Percentiles rank a stretch among this genome's conserved stretches.
phyloP scores from a whole-genome alignment of 2,113 vertebrate species.

The Nettapus auritus region DNA sequence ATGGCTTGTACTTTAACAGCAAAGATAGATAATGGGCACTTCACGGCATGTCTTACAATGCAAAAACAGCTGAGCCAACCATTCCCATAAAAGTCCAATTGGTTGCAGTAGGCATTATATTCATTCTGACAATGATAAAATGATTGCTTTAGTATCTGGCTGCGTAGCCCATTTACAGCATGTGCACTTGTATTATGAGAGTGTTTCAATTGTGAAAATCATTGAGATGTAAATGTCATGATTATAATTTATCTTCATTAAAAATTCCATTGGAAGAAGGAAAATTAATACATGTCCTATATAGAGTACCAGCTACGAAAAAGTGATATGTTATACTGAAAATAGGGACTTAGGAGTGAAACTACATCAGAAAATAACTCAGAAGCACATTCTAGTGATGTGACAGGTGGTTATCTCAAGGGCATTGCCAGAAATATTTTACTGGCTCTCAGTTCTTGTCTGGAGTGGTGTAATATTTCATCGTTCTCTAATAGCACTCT shows the following conservation, averaged over 20 bases:
- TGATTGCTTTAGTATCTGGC: slow-evolving; percentile 62
- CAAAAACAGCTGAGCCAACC: slow-evolving; percentile 56
- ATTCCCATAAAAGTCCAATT: slow-evolving; percentile 58
- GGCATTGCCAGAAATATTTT: slow-evolving; percentile 17
- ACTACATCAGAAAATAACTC: not conserved
- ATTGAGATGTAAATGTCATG: slow-evolving; percentile 72
- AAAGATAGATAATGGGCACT: slow-evolving; percentile 38
- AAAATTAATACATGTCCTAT: slow-evolving; percentile 17
- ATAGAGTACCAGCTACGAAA: not conserved
- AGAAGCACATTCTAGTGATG: not conserved
- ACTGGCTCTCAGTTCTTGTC: not conserved
- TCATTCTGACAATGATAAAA: slow-evolving; percentile 71
- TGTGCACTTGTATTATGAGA: slow-evolving; percentile 34
- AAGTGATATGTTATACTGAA: slow-evolving; percentile 6
- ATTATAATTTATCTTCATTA: slow-evolving; percentile 68
- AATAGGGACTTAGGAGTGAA: not conserved
- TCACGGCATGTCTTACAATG: not conserved
- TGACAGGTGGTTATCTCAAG: slow-evolving; percentile 52
- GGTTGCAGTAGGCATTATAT: slow-evolving; percentile 60
- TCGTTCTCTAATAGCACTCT: not conserved
- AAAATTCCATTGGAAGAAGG: slow-evolving; percentile 41
- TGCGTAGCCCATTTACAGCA: slow-evolving; percentile 51
- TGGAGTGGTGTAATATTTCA: not conserved
- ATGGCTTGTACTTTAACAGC: slow-evolving; percentile 9
- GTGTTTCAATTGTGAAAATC: slow-evolving; percentile 61